These are phyloP conservation scores for Heliconius sara DNA, from an alignment of 2,888 invertebrate species.

Conservation along the genomic window DNA sequence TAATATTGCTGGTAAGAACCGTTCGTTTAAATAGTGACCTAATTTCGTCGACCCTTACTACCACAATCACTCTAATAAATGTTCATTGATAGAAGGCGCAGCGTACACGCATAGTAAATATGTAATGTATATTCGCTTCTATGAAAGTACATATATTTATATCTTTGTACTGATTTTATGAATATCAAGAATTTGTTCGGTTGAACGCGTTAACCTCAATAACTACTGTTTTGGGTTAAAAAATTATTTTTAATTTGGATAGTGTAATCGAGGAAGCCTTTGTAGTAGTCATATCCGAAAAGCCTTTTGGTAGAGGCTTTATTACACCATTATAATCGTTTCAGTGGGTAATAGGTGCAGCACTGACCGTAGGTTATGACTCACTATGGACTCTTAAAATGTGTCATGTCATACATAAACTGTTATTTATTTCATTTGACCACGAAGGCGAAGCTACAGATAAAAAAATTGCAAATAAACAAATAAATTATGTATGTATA, in stretches of 20 bases:
- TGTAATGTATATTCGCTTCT: background rate
- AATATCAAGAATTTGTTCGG: background rate
- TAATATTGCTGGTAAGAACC: background rate
- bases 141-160: too few relatives aligned
- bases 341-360: too few relatives aligned
- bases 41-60: slow-evolving; percentile 16
- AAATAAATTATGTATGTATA: background rate
- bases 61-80: slow-evolving; percentile 2
- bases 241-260: background rate
- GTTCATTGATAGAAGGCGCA: background rate
- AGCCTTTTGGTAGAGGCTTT: background rate
- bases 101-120: background rate
- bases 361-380: too few relatives aligned
- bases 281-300: background rate
- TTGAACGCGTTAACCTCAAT: background rate
- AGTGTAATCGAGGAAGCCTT: background rate
- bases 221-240: background rate
- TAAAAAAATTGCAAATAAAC: background rate
- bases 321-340: too few relatives aligned
- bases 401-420: too few relatives aligned
- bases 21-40: slow-evolving; percentile 17
- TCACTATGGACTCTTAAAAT: too few relatives aligned
- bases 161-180: background rate
- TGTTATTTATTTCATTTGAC: too few relatives aligned
- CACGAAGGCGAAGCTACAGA: too few relatives aligned